Conservation (phyloP, 2,797 vertebrate species). For the Setipinna tenuifilis region DNA sequence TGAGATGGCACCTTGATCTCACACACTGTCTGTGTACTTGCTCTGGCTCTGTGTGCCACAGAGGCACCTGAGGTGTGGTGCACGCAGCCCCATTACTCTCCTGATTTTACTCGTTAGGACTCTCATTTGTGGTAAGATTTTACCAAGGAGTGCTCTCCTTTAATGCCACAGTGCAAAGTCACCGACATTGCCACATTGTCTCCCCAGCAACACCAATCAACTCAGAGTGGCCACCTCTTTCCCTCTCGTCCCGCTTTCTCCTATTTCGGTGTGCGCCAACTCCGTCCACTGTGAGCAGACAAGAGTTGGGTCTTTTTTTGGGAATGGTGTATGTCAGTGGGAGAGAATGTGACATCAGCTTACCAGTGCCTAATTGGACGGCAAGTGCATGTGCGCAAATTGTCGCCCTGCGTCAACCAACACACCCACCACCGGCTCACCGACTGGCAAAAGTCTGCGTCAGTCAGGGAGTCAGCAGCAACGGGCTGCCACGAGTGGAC, state of each 20-base stretch:
- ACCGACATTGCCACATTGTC: neutral
- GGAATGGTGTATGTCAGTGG: neutral
- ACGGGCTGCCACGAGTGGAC: constrained; percentile 31
- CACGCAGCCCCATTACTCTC: neutral
- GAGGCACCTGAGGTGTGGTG: neutral
- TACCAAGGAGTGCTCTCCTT: neutral
- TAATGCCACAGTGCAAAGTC: neutral
- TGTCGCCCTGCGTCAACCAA: constrained; percentile 45
- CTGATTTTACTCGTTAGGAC: neutral
- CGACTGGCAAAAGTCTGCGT: constrained; percentile 62
- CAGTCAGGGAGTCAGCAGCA: constrained; percentile 60
- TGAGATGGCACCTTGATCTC: neutral
- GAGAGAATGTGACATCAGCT: constrained; percentile 30
- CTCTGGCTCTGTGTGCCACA: neutral
- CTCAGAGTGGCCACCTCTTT: neutral
- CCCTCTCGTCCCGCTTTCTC: neutral
- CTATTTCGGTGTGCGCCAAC: neutral
- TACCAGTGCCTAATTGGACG: constrained; percentile 26
- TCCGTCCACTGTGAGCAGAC: neutral
- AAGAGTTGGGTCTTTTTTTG: neutral
- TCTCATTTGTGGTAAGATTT: neutral
- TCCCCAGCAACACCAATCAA: constrained; percentile 6
- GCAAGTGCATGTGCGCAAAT: constrained; percentile 43
- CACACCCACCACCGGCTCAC: constrained; percentile 54
- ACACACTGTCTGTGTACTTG: neutral